These are phyloP conservation scores for Anaspis maculata DNA, from an alignment of 2,888 invertebrate genomes.

Conservation along the genomic window DNA sequence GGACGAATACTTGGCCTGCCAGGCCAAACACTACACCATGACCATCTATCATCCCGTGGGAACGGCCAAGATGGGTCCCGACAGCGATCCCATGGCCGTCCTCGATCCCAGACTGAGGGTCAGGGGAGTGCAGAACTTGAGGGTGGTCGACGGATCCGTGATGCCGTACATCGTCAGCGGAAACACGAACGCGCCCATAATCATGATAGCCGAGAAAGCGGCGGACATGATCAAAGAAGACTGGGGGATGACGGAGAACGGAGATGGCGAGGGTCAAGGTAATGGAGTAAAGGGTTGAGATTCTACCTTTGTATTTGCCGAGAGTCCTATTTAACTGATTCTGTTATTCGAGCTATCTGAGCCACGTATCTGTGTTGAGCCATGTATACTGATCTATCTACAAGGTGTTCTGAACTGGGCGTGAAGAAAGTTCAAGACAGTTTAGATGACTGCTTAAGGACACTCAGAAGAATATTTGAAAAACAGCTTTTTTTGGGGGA, in stretches of 20 bases:
- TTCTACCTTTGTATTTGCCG: too few relatives aligned
- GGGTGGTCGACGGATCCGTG: conserved; percentile 75
- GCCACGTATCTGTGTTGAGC: too few relatives aligned
- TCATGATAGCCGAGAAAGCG: conserved; percentile 80
- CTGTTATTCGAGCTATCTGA: too few relatives aligned
- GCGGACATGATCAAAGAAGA: conserved; percentile 75
- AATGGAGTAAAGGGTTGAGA: too few relatives aligned
- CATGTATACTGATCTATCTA: too few relatives aligned
- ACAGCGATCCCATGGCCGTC: conserved; percentile 51
- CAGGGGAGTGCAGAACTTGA: conserved; percentile 56
- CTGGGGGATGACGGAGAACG: conserved; percentile 41
- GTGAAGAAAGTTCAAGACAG: too few relatives aligned
- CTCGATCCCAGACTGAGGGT: conserved; percentile 61
- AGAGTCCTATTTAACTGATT: too few relatives aligned
- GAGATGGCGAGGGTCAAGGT: conserved; percentile 5
- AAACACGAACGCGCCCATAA: conserved; percentile 73
- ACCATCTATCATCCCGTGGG: conserved; percentile 79
- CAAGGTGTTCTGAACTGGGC: too few relatives aligned
- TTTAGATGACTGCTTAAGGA: too few relatives aligned
- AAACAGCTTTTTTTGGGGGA: too few relatives aligned
- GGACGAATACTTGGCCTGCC: conserved; percentile 70
- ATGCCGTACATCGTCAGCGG: conserved; percentile 75
- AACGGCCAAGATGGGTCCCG: conserved; percentile 73
- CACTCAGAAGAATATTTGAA: too few relatives aligned
- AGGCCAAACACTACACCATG: conserved; percentile 63